These are phyloP conservation scores for Crocallis elinguaria DNA, from an alignment of 2,888 invertebrate species.

Conservation along the genomic window DNA sequence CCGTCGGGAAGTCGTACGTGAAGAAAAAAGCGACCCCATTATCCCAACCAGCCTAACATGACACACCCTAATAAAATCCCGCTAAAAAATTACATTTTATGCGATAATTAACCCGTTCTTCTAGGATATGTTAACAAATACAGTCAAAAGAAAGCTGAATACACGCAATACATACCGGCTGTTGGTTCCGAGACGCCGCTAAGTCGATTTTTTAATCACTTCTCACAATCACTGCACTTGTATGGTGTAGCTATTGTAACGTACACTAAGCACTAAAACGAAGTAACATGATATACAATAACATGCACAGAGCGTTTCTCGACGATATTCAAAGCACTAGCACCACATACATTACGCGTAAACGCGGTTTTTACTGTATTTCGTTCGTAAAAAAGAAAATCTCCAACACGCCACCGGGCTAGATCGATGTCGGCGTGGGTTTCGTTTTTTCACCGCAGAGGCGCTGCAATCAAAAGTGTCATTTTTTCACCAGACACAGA, in stretches of 20 bases:
- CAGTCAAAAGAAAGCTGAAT: slow-evolving; percentile 52
- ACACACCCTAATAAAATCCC: slow-evolving; percentile 72
- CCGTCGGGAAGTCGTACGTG: slow-evolving; percentile 19
- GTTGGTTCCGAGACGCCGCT: slow-evolving; percentile 59
- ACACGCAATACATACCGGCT: slow-evolving; percentile 71
- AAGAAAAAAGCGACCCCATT: slow-evolving; percentile 66
- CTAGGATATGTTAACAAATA: slow-evolving; percentile 55
- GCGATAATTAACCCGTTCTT: slow-evolving; percentile 43
- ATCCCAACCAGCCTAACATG: slow-evolving; percentile 47
- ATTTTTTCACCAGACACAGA: slow-evolving; percentile 43
- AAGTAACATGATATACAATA: slow-evolving; percentile 71
- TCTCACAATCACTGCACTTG: slow-evolving; percentile 67
- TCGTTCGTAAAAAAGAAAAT: slow-evolving; percentile 70
- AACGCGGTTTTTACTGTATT: slow-evolving; percentile 69
- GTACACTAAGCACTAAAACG: slow-evolving; percentile 80
- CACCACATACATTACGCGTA: slow-evolving; percentile 77
- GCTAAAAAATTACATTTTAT: slow-evolving; percentile 45
- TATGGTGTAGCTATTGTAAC: slow-evolving; percentile 60
- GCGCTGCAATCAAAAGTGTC: slow-evolving; percentile 42
- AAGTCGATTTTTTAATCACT: slow-evolving; percentile 65
- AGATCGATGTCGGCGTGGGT: slow-evolving; percentile 78
- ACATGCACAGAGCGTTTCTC: slow-evolving; percentile 70
- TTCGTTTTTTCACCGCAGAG: slow-evolving; percentile 65
- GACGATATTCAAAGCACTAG: slow-evolving; percentile 73
- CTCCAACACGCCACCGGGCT: slow-evolving; percentile 69